Evolutionary conservation across 2,113 vertebrate species (phyloP), one percentile per base, ranked within the genome.

Genomic region (Oryzias celebensis): DNA sequence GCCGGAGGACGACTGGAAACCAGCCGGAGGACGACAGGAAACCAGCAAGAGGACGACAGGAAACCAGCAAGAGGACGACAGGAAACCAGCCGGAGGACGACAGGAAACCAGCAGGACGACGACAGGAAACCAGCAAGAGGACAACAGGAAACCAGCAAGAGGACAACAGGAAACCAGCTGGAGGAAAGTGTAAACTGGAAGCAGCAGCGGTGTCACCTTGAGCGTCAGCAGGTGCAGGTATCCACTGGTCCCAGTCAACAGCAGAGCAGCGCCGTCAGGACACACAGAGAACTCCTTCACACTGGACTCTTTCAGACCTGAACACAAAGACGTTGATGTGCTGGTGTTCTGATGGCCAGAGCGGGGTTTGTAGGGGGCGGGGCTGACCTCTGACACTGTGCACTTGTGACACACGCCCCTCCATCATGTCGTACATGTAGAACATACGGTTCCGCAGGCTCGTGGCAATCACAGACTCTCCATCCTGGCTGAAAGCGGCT

Each of bases 381-480:
- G 56, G 12, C 52, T 41, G 18, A 98, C 97, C 96, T 94, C 93
- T 87, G 65, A 99, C 85, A 24, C 84, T 65, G 62, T 91, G 61
- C 1, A 98, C 88, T 1, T 95, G 95, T 68, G 84, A 88, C 44
- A 99, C 80, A 0, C 75, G 92, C 52, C 97, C 97, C 80, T 90
- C 92, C 87, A 98, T 93, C 97, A 99, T 99, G 78, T 99, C 94
- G 52, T 98, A 99, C 54, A 97, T 81, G 79, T 98, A 98, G 87
- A 98, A 96, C 82, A 95, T 86, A 52, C 91, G 96, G 80, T 94
- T 95, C 52, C 69, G 91, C 28, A 89, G 68, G 44, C 95, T 92
- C 0, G 95, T 98, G 57, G 95, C 96, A 75, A 98, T 91, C 82
- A 99, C 91, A 51, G 90, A 87, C 45, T 96, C 93, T 2, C 97